Conservation (phyloP, 2,797 vertebrate genomes). For the Cyprinella venusta region DNA sequence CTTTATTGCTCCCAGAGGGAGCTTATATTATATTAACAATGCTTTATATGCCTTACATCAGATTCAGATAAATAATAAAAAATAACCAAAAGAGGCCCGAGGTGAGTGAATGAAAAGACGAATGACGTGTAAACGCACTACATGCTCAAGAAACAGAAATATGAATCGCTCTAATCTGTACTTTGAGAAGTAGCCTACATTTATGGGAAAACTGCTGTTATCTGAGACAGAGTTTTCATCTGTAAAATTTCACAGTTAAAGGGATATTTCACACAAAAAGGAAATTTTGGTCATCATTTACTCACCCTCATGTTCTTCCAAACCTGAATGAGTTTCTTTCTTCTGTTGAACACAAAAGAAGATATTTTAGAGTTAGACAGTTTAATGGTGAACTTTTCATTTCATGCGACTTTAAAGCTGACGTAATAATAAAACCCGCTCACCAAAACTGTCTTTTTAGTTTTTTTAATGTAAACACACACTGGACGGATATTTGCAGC, state of each 20-base stretch:
- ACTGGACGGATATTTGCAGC: no score
- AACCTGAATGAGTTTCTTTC: no score
- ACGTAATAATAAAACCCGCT: neutral
- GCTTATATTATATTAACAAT: slow-evolving; percentile 8
- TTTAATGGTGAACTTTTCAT: neutral
- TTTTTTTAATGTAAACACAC: no score
- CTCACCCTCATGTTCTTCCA: no score
- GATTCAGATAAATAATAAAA: slow-evolving; percentile 9
- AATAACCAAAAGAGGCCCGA: slow-evolving; percentile 13
- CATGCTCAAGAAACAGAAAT: neutral
- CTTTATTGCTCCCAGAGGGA: slow-evolving; percentile 6
- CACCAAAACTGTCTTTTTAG: no score
- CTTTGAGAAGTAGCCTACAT: neutral
- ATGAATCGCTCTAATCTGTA: neutral
- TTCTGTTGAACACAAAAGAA: no score
- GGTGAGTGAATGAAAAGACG: neutral
- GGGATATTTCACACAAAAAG: no score
- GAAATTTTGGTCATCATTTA: no score
- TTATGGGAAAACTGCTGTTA: neutral
- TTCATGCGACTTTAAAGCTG: neutral
- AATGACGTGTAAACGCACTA: neutral
- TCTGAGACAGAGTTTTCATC: neutral
- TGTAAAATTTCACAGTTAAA: neutral
- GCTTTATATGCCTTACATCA: slow-evolving; percentile 11
- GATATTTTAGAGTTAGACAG: no score